Percentiles rank a stretch among this genome's conserved stretches.
These are phyloP conservation scores for Paragorgia papillata DNA, from an alignment of 92 coral and sea anemone species.

Conservation along the genomic window DNA sequence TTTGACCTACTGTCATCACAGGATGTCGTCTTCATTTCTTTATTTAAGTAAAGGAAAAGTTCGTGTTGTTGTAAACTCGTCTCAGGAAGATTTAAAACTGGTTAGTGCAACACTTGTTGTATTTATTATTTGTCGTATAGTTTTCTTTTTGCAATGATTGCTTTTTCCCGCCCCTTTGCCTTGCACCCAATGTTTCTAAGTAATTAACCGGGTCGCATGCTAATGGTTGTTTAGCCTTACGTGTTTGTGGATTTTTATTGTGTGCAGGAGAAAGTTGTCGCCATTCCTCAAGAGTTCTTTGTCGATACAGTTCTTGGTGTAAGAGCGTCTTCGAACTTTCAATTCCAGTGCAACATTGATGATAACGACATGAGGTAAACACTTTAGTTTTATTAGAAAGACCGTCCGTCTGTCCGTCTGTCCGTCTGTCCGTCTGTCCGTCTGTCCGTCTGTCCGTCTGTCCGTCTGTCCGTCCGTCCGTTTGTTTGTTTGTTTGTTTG, in stretches of 20 bases:
- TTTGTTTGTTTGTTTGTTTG: too few relatives aligned
- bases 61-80: background rate
- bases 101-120: background rate
- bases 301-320: slow-evolving; percentile 39
- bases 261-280: slow-evolving; percentile 62
- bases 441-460: too few relatives aligned
- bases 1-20: slow-evolving; percentile 1
- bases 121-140: too few relatives aligned
- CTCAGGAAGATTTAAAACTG: slow-evolving; percentile 23
- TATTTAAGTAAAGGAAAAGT: slow-evolving; percentile 16
- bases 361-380: slow-evolving; percentile 66
- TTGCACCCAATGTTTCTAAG: too few relatives aligned
- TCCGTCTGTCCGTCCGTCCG: too few relatives aligned
- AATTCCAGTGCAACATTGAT: slow-evolving; percentile 48
- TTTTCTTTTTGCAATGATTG: background rate
- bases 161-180: background rate
- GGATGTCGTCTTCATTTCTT: background rate
- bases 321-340: background rate
- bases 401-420: too few relatives aligned
- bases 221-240: too few relatives aligned
- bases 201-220: too few relatives aligned
- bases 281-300: slow-evolving; percentile 63
- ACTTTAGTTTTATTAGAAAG: too few relatives aligned
- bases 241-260: too few relatives aligned
- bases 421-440: too few relatives aligned